phyloP scores from a whole-genome alignment of 2,888 invertebrate species.

The Odontomyia ornata region DNA sequence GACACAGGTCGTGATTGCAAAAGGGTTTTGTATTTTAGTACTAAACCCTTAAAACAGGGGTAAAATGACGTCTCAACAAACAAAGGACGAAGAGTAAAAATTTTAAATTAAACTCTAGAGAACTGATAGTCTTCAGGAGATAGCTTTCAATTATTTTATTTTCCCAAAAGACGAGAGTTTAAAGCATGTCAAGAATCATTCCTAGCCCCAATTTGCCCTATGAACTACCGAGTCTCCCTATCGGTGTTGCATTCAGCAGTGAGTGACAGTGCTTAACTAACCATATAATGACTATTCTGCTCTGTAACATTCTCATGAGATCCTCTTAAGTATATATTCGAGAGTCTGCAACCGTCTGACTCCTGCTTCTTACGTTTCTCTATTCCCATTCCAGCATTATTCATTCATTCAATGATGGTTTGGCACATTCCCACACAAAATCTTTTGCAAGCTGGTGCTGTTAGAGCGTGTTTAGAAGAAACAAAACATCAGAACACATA shows the following conservation, averaged over 20 bases:
- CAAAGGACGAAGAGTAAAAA: too few relatives aligned
- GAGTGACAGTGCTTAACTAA: not conserved
- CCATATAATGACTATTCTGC: conserved; percentile 18
- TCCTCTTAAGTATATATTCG: not conserved
- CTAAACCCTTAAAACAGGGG: too few relatives aligned
- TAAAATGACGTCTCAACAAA: too few relatives aligned
- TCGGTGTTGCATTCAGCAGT: not conserved
- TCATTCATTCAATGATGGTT: not conserved
- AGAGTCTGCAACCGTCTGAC: not conserved
- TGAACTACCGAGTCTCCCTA: not conserved
- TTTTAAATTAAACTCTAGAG: too few relatives aligned
- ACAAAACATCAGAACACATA: not conserved
- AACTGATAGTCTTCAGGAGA: too few relatives aligned
- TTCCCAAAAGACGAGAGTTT: too few relatives aligned
- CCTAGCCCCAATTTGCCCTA: not conserved
- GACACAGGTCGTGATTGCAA: too few relatives aligned
- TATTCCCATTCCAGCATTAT: not conserved
- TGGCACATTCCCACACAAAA: not conserved
- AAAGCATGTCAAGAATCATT: too few relatives aligned
- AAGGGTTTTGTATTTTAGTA: too few relatives aligned
- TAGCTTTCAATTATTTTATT: too few relatives aligned
- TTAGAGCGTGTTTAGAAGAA: not conserved
- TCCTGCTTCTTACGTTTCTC: not conserved
- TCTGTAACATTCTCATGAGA: not conserved
- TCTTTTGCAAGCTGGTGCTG: not conserved